phyloP scores from a whole-genome alignment of 2,113 vertebrate genomes.

The Sterrhoptilus dennistouni region DNA sequence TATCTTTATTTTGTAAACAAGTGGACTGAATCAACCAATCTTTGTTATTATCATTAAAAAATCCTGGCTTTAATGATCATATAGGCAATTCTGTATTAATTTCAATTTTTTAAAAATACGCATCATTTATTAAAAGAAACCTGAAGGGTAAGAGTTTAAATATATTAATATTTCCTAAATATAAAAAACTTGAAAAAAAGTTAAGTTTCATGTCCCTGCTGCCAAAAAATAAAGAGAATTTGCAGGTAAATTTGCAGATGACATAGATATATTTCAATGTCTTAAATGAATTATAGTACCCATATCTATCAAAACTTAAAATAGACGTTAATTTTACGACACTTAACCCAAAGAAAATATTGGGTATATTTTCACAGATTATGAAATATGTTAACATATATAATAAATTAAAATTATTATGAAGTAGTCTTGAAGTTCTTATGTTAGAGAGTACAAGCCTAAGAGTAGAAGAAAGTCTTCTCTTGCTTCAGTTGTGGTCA shows the following conservation, averaged over 20 bases:
- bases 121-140: background rate
- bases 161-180: background rate
- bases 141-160: background rate
- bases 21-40: background rate
- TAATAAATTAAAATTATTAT: background rate
- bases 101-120: background rate
- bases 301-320: background rate
- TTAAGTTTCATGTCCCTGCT: background rate
- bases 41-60: background rate
- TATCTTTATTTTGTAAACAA: background rate
- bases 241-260: background rate
- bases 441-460: background rate
- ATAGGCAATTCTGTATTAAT: background rate
- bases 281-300: background rate
- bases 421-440: background rate
- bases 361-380: background rate
- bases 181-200: background rate
- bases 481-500: background rate
- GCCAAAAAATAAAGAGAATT: background rate
- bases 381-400: background rate
- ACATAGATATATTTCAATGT: background rate
- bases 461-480: background rate
- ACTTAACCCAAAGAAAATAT: background rate
- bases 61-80: background rate
- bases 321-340: background rate